Evolutionary conservation across 2,113 vertebrate species (phyloP), one percentile per base, ranked within the genome.

Genomic region (Puma concolor): DNA sequence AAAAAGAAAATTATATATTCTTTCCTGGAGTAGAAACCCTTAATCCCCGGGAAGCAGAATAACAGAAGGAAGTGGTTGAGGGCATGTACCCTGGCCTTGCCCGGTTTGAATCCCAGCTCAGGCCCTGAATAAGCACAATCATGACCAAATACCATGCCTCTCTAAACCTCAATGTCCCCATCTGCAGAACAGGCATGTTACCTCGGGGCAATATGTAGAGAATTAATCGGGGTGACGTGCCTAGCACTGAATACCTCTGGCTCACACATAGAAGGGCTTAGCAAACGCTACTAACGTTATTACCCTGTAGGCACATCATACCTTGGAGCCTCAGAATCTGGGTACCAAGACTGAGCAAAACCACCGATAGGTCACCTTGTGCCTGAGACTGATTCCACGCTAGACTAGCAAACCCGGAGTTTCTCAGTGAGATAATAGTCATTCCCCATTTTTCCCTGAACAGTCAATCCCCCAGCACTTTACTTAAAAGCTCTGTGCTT

Each of bases 401-500:
- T 33, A 16, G 8, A 19, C 76, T 4, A 44, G 74, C 31, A 27
- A 83, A 80, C 76, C 54, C 33, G 1, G 82, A 38, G 8, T 52
- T 87, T 94, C 81, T 95, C 87, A 50, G 89, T 48, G 76, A 94
- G 69, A 82, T 12, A 60, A 44, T 4, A 52, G 79, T 33, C 60
- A 54, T 36, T 71, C 81, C 15, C 77, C 33, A 48, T 91, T 92
- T 64, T 90, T 27, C 84, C 57, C 83, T 14, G 38, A 84, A 60
- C 33, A 85, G 60, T 88, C 97, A 67, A 85, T 92, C 82, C n/a
- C 29, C 76, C 15, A 92, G 95, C 92, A 96, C 90, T 97, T 96
- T 92, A 94, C 83, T 95, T 96, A 98, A 98, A 97, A 97, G 97
- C 94, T 96, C 91, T 96, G 80, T 88, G 88, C 94, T 96, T 97